phyloP scores from a whole-genome alignment of 1,140 invertebrate genomes.

The Maniola jurtina region DNA sequence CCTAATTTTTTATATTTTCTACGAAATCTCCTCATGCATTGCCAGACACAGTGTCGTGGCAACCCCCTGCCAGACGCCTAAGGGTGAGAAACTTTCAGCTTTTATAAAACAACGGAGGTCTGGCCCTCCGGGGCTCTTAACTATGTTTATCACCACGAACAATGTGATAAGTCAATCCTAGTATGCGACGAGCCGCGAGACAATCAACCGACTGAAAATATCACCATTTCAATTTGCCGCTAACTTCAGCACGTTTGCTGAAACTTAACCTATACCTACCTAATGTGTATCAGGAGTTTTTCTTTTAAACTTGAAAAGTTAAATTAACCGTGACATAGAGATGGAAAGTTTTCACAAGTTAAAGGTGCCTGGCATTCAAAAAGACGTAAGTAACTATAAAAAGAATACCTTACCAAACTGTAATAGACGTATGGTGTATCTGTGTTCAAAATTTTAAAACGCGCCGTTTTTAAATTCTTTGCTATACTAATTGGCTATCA shows the following conservation, averaged over 20 bases:
- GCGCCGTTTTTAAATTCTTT: too few species aligned
- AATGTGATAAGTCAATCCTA: neutral
- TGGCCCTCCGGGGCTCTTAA: too few species aligned
- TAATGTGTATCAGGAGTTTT: neutral
- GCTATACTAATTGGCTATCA: too few species aligned
- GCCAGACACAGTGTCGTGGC: too few species aligned
- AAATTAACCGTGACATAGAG: neutral
- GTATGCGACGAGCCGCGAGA: neutral
- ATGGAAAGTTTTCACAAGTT: slow-evolving; percentile 43
- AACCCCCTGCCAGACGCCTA: too few species aligned
- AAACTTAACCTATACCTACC: slow-evolving; percentile 6
- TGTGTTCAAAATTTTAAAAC: too few species aligned
- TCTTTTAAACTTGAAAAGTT: neutral
- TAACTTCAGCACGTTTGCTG: slow-evolving; percentile 5
- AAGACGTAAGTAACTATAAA: slow-evolving; percentile 38
- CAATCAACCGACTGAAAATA: neutral
- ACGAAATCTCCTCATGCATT: too few species aligned
- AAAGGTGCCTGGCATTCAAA: slow-evolving; percentile 39
- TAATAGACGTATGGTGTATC: too few species aligned
- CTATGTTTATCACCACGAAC: neutral
- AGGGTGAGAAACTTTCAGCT: too few species aligned
- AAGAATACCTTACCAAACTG: too few species aligned
- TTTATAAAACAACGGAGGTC: neutral
- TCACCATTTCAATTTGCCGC: neutral
- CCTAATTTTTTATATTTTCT: too few species aligned